Conservation (phyloP, 2,113 vertebrate genomes). For the Excalfactoria chinensis region DNA sequence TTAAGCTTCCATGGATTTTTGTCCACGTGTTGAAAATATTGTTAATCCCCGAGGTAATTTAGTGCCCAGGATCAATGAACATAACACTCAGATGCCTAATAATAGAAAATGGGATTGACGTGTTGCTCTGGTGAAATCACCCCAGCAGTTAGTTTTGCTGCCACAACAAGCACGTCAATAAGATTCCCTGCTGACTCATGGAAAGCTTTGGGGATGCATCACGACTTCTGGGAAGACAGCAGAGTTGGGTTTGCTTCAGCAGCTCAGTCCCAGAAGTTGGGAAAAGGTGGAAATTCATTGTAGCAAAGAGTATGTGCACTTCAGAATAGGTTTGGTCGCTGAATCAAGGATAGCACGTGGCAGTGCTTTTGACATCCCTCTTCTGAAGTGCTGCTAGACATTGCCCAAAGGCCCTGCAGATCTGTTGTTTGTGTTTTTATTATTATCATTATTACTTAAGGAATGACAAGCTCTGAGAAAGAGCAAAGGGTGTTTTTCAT, state of each 20-base stretch:
- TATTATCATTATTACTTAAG: not conserved
- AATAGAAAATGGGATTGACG: conserved; percentile 62
- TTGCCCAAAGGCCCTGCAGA: not conserved
- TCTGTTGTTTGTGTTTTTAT: not conserved
- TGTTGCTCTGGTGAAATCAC: conserved; percentile 64
- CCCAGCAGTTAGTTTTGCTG: conserved; percentile 69
- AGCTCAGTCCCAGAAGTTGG: not conserved
- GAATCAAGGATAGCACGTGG: not conserved
- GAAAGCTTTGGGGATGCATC: not conserved
- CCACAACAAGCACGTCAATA: conserved; percentile 65
- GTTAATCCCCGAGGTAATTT: conserved; percentile 71
- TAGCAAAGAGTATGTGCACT: not conserved
- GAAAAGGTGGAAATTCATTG: not conserved
- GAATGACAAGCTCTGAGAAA: not conserved
- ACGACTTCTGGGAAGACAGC: not conserved
- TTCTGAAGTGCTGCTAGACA: not conserved
- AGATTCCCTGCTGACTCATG: conserved; percentile 53
- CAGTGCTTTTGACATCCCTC: not conserved
- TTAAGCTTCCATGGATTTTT: conserved; percentile 76
- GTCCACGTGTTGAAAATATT: conserved; percentile 31
- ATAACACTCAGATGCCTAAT: conserved; percentile 64
- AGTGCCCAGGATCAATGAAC: conserved; percentile 65
- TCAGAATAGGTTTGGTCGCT: not conserved
- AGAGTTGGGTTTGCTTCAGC: not conserved
- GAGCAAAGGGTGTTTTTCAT: not conserved